Conservation (phyloP, 2,113 vertebrate species). For the Vimba vimba region DNA sequence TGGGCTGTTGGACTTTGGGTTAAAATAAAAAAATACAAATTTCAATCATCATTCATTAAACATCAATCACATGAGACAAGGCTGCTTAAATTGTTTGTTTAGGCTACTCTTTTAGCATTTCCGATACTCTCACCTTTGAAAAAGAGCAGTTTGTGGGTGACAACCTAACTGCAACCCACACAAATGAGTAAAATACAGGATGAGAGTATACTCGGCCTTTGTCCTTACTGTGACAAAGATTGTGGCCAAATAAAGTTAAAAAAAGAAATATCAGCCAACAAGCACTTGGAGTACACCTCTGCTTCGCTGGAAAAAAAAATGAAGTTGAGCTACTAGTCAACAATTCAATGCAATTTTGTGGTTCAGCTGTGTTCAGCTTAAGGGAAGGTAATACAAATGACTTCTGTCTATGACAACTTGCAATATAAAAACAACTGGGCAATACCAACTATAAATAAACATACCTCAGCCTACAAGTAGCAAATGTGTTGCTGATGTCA, state of each 20-base stretch:
- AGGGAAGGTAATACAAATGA: neutral
- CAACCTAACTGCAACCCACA: neutral
- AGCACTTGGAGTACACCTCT: neutral
- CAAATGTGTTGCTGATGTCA: neutral
- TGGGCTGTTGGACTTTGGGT: conserved; percentile 81
- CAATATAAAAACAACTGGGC: neutral
- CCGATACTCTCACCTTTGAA: neutral
- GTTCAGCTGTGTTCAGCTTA: neutral
- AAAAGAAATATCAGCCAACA: neutral
- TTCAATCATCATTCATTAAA: neutral
- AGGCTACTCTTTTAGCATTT: neutral
- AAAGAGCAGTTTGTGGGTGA: neutral
- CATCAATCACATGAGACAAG: neutral
- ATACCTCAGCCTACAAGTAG: neutral
- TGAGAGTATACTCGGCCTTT: too few relatives aligned
- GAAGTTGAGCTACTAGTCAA: neutral
- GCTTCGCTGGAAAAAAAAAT: neutral
- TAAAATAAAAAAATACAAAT: conserved; percentile 36
- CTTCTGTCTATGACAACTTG: neutral
- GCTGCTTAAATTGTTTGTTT: neutral
- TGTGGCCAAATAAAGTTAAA: neutral
- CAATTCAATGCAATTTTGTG: neutral
- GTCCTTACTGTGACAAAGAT: neutral
- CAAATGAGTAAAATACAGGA: neutral
- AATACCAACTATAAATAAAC: neutral